Conservation (phyloP, 1,140 invertebrate genomes). For the Aphaenogaster rudis region DNA sequence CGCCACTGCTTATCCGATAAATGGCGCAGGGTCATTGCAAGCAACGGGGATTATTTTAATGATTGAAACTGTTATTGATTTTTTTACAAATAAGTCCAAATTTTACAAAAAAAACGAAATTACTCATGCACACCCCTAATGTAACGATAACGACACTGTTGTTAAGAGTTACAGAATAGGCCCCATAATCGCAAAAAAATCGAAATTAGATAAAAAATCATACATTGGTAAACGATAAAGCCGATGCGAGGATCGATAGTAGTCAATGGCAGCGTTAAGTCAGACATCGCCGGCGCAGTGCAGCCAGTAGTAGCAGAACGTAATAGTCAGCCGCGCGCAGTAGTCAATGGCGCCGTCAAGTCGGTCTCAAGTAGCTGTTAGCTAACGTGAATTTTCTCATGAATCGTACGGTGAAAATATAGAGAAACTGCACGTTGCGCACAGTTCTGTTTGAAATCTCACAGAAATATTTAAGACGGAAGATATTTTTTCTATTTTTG, state of each 20-base stretch:
- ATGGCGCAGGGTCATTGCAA: no score
- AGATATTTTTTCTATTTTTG: background rate
- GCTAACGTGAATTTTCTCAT: background rate
- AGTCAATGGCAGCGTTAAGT: background rate
- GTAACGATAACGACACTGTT: no score
- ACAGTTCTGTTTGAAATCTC: background rate
- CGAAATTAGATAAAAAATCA: background rate
- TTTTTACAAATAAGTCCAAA: no score
- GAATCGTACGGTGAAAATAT: background rate
- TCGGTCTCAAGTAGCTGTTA: background rate
- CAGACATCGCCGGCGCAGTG: background rate
- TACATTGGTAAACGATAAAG: background rate
- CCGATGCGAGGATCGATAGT: background rate
- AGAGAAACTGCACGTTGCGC: background rate
- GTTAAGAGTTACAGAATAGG: no score
- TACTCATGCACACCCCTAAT: no score
- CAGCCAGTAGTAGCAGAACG: background rate
- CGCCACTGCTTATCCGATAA: no score
- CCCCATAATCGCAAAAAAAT: background rate
- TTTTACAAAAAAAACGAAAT: no score
- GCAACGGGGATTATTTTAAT: no score
- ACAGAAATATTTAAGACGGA: background rate
- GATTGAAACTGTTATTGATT: no score
- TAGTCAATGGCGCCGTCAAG: slow-evolving; percentile 21
- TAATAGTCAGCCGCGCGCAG: background rate